These are phyloP conservation scores for Bettongia penicillata DNA, from an alignment of 2,113 vertebrate genomes.

Conservation along the genomic window DNA sequence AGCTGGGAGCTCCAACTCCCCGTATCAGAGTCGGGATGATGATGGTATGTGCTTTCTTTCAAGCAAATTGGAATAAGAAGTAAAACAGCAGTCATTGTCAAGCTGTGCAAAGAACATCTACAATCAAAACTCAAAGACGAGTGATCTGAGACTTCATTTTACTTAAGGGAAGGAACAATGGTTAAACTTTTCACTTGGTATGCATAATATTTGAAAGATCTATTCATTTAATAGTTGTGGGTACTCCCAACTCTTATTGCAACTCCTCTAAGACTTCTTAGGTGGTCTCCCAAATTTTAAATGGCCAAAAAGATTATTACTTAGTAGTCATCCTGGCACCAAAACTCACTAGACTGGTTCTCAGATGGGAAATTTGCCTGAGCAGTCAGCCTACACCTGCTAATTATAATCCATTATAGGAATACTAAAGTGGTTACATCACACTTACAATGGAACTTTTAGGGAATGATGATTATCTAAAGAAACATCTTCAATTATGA, in stretches of 20 bases:
- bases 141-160: neutral
- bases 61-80: conserved; percentile 9
- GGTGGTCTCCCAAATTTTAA: neutral
- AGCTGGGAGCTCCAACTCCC: neutral
- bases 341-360: neutral
- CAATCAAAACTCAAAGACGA: neutral
- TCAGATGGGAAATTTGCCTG: neutral
- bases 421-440: neutral
- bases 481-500: conserved; percentile 2
- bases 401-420: neutral
- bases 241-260: neutral
- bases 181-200: neutral
- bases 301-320: neutral
- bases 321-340: neutral
- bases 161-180: neutral
- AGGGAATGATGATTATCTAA: neutral
- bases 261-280: neutral
- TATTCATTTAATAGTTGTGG: neutral
- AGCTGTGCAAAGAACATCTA: neutral
- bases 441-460: neutral
- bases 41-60: neutral
- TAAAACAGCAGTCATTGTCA: neutral
- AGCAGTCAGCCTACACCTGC: neutral
- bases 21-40: neutral
- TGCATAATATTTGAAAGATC: neutral